Evolutionary conservation across 2,797 vertebrate species (phyloP).

Genomic region (Myotis planiceps): DNA sequence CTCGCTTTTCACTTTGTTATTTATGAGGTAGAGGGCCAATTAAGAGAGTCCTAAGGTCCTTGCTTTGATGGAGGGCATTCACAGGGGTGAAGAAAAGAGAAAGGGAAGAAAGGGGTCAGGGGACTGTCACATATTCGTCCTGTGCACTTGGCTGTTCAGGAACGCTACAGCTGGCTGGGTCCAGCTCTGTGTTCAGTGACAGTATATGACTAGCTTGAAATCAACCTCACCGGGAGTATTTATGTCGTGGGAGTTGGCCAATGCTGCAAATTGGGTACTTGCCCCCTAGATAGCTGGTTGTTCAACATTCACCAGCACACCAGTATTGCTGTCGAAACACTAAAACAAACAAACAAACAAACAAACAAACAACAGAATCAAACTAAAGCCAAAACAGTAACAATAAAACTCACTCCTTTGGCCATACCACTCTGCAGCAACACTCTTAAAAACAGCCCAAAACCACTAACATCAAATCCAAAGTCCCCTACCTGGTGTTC

Average conservation of each 20-base stretch:
- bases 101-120: background rate
- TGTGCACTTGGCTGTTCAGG: background rate
- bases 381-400: background rate
- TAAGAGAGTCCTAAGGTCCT: background rate
- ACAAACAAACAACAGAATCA: background rate
- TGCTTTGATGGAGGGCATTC: background rate
- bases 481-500: background rate
- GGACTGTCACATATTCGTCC: background rate
- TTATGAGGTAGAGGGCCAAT: background rate
- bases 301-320: background rate
- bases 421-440: background rate
- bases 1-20: background rate
- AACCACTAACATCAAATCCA: background rate
- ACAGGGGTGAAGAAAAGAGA: background rate
- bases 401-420: background rate
- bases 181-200: background rate
- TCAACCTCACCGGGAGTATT: background rate
- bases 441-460: background rate
- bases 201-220: background rate
- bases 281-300: background rate
- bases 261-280: background rate
- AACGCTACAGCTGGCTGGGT: background rate
- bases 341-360: background rate
- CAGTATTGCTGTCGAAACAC: background rate
- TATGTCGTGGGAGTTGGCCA: background rate